A percentile compares a stretch with the other conserved stretches of the same genome.
Conservation (phyloP, 2,113 vertebrate genomes). For the Laticauda colubrina region DNA sequence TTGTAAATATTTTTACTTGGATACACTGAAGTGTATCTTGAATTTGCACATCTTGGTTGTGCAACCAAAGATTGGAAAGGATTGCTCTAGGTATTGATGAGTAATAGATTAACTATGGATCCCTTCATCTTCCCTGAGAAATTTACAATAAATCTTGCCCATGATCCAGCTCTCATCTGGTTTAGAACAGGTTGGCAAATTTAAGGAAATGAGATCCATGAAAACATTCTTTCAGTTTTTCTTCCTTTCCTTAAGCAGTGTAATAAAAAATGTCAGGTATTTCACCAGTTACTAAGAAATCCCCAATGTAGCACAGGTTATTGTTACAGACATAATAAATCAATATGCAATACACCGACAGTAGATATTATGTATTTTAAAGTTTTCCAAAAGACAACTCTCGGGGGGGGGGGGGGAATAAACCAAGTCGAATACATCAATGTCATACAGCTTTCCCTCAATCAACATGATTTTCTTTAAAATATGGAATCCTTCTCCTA, state of each 20-base stretch:
- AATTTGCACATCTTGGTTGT: neutral
- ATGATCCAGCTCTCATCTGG: neutral
- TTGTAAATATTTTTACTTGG: neutral
- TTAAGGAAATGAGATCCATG: neutral
- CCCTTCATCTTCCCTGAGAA: neutral
- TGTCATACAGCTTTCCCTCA: neutral
- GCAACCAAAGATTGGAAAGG: neutral
- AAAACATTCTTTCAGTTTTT: neutral
- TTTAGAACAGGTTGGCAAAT: neutral
- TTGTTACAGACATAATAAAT: neutral
- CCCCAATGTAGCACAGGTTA: neutral
- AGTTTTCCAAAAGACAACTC: neutral
- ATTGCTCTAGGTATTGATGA: neutral
- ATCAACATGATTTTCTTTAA: neutral
- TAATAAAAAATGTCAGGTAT: neutral
- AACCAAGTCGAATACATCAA: neutral
- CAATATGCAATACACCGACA: neutral
- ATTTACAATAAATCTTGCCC: neutral
- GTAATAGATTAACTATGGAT: conserved; percentile 6
- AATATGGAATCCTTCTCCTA: neutral
- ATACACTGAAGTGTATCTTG: neutral
- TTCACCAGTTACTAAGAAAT: neutral
- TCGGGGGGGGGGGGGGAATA: neutral
- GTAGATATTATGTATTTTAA: conserved; percentile 3
- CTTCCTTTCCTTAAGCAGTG: neutral